Conservation (phyloP, 2,113 vertebrate species). For the Anthoscopus minutus region DNA sequence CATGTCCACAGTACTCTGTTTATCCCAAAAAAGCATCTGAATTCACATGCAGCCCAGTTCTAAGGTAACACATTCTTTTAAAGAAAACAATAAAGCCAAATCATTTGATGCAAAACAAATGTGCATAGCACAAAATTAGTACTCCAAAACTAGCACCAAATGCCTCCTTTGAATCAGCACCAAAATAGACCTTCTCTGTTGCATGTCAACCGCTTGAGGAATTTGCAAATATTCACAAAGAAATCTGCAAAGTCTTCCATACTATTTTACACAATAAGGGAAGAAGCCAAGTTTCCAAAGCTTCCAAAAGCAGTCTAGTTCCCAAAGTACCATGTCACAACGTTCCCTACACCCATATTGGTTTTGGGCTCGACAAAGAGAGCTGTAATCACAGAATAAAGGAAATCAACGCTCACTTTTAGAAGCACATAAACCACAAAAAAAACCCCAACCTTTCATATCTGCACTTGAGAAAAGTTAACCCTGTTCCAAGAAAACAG, state of each 20-base stretch:
- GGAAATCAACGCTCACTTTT: not conserved
- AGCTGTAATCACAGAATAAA: not conserved
- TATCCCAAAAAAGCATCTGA: constrained; percentile 6
- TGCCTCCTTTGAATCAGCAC: not conserved
- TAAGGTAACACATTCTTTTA: constrained; percentile 4
- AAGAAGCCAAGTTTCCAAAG: not conserved
- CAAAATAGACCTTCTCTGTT: constrained; percentile 32
- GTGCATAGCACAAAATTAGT: not conserved
- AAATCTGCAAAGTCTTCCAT: constrained; percentile 47
- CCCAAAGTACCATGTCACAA: not conserved
- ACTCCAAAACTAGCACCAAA: not conserved
- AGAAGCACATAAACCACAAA: not conserved
- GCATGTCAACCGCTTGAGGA: not conserved
- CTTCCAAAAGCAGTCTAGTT: not conserved
- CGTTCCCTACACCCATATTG: not conserved
- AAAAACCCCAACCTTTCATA: not conserved
- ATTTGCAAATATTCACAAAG: constrained; percentile 58
- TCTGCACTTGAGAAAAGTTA: not conserved
- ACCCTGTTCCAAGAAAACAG: not conserved
- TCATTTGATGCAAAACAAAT: not conserved
- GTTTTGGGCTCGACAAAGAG: not conserved
- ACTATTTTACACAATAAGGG: not conserved
- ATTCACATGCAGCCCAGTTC: constrained; percentile 9
- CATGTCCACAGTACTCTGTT: not conserved
- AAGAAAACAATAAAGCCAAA: not conserved